A percentile compares a stretch with the other conserved stretches of the same genome.
These are phyloP conservation scores for Unio pictorum DNA, from an alignment of 2,888 invertebrate species.

Conservation along the genomic window DNA sequence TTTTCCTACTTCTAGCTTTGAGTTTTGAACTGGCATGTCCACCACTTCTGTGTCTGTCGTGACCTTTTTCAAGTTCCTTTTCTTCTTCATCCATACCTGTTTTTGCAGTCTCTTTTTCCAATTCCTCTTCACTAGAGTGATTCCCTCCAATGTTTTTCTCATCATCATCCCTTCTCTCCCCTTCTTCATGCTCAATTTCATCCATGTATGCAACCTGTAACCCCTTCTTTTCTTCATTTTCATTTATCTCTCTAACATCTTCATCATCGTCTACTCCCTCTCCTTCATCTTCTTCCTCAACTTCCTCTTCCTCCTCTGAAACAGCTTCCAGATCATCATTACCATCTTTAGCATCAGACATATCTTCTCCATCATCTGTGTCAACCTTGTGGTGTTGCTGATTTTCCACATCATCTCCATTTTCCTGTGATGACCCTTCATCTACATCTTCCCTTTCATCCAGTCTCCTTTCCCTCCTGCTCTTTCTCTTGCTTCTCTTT, in stretches of 20 bases:
- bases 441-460: not conserved
- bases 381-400: not conserved
- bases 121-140: slow-evolving; percentile 23
- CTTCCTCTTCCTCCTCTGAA: slow-evolving; percentile 2
- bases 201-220: not conserved
- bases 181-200: not conserved
- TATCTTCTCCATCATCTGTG: not conserved
- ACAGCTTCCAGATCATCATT: slow-evolving; percentile 5
- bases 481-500: not conserved
- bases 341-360: slow-evolving; percentile 5
- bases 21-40: not conserved
- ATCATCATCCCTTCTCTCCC: slow-evolving; percentile 9
- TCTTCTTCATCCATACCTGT: slow-evolving; percentile 12
- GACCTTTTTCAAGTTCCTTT: not conserved
- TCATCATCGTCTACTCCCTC: slow-evolving; percentile 5
- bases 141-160: slow-evolving; percentile 14
- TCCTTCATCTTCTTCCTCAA: slow-evolving; percentile 9
- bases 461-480: not conserved
- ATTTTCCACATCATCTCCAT: slow-evolving; percentile 2
- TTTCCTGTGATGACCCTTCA: not conserved
- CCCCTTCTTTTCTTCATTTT: slow-evolving; percentile 11
- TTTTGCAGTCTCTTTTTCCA: slow-evolving; percentile 20
- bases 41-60: slow-evolving; percentile 1
- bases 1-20: no score
- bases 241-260: slow-evolving; percentile 17